Evolutionary conservation across 1,140 invertebrate species (phyloP), one percentile per base, ranked within the genome.

Genomic region (Papilio polyxenes): DNA sequence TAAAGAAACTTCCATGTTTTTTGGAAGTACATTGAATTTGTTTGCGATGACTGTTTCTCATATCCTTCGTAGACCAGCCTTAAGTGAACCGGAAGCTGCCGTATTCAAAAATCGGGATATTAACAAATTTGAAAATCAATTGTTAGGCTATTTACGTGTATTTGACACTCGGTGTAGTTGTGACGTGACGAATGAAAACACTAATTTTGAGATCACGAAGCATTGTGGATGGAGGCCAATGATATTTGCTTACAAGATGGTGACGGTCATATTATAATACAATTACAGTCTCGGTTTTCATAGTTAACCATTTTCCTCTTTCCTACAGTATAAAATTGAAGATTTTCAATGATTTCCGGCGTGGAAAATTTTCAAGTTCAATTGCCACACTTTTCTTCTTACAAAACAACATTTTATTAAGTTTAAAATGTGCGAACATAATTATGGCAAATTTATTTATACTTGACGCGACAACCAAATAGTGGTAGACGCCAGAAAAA

Each of bases 151-250:
- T 78, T 78, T 81, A 76, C 76, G 37, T 78, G 20, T 80, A 59
- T 49, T 40, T 82, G 80, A 65, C 83, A 83, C 56, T 59, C 20
- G n/a, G 56, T 53, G 51, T 53, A 53, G 13, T 53, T 15, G 15
- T 51, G 51, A 53, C 51, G 51, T 53, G 51, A 53, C 85, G 88
- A 89, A 92, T 90, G 88, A 89, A 85, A 81, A 80, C 76, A 81
- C 87, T 92, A 92, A 92, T 90, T 89, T 87, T 87, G 69, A 81
- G 77, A 86, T 90, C 91, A 92, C 91, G 91, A 89, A 78, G 53
- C 72, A 37, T 62, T 51, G 53, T 75, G 51, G 75, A 76, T 75
- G 76, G 87, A 89, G 88, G 89, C 83, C 89, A 85, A 81, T 75
- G 48, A 49, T 90, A 82, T 91, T 90, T 89, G 80, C 86, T 76